phyloP scores from a whole-genome alignment of 2,888 invertebrate species.

The Rotaria sp. region DNA sequence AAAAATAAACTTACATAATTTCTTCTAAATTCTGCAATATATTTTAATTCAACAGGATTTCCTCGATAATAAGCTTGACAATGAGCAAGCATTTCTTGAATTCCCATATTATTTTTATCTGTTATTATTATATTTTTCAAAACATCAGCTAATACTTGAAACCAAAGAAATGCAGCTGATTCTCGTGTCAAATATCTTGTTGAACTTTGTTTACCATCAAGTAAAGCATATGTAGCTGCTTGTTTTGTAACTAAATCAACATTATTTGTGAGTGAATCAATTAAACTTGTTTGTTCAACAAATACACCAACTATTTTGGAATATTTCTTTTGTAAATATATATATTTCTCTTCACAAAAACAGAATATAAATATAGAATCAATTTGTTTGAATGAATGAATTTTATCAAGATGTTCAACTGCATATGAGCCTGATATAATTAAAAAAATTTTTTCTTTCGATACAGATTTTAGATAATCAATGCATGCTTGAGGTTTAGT shows the following conservation, averaged over 20 bases:
- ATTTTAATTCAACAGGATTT: not conserved
- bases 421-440: not conserved
- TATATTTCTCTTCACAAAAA: not conserved
- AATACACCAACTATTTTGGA: not conserved
- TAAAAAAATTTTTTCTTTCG: not conserved
- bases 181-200: constrained; percentile 14
- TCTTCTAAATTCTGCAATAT: not conserved
- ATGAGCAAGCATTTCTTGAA: not conserved
- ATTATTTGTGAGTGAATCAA: not conserved
- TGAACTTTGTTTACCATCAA: not conserved
- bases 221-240: not conserved
- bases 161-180: constrained; percentile 6
- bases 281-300: not conserved
- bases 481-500: not conserved
- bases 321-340: not conserved
- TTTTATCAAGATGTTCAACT: not conserved
- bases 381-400: not conserved
- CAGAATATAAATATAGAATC: constrained; percentile 6
- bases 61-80: not conserved
- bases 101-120: not conserved
- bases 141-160: constrained; percentile 9
- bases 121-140: not conserved
- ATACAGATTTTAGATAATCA: not conserved
- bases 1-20: not conserved
- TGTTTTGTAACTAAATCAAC: not conserved